phyloP scores from a whole-genome alignment of 2,888 invertebrate species.

The Galeruca laticollis region DNA sequence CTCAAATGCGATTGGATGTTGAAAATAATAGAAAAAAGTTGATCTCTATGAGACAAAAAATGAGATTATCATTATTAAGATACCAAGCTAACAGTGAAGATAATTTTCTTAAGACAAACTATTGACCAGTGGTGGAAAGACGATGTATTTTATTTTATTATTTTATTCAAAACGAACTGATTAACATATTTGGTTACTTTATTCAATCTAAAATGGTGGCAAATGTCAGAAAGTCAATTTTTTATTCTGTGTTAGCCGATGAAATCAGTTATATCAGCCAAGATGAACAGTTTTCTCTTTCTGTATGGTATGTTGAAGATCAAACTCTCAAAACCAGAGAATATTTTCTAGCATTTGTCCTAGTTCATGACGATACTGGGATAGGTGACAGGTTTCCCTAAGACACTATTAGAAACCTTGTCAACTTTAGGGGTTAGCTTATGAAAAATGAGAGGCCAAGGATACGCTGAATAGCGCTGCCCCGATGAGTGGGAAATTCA shows the following conservation, averaged over 20 bases:
- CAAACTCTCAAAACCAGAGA: not conserved
- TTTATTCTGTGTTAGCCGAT: not conserved
- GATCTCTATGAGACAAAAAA: not conserved
- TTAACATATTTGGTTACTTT: not conserved
- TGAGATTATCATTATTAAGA: slow-evolving; percentile 8
- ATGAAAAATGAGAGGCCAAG: slow-evolving; percentile 25
- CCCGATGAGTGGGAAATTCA: slow-evolving; percentile 14
- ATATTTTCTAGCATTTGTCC: slow-evolving; percentile 5
- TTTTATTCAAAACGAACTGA: slow-evolving; percentile 16
- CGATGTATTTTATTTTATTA: slow-evolving; percentile 13
- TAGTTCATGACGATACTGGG: not conserved
- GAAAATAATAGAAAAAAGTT: not conserved
- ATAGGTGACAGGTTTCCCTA: too few relatives aligned
- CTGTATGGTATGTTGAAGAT: not conserved
- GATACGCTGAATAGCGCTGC: slow-evolving; percentile 28
- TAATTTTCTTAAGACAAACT: slow-evolving; percentile 7
- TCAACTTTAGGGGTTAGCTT: too few relatives aligned
- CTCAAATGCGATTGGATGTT: not conserved
- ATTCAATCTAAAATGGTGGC: too few relatives aligned
- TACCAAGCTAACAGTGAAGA: slow-evolving; percentile 20
- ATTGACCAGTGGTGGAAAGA: slow-evolving; percentile 14
- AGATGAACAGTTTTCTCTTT: slow-evolving; percentile 10
- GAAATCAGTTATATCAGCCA: too few relatives aligned
- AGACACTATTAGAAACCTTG: too few relatives aligned
- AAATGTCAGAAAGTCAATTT: slow-evolving; percentile 12